Base-by-base conservation (phyloP, 1,140 invertebrate species). In the Macrobrachium rosenbergii region DNA sequence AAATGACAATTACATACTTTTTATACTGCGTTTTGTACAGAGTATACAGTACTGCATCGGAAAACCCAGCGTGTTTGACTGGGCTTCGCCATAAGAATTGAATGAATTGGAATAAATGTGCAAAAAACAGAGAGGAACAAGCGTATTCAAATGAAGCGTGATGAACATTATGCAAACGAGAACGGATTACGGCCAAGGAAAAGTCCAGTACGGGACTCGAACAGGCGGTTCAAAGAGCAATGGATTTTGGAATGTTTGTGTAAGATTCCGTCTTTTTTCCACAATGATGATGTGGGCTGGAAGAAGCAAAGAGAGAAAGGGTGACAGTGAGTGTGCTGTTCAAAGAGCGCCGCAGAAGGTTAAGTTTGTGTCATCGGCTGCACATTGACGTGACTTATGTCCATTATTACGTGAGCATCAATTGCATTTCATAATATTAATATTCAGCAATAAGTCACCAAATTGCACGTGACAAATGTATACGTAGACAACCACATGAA, bases 261-360 rank as follows among this genome's bases (percentile, higher is more conserved):
- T 21, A 5, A 19, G n/a, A 58, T 58, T 77, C 45, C 23, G 14
- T 16, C 59, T 77, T 58, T 21, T 77, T 58, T 77, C 75, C 45
- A 77, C 75, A 58, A 77, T 77, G 75, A 77, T 77, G 45, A 77
- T 28, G 17, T 77, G 75, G 75, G 75, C 75, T 77, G 75, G 6
- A 77, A 77, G 8, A 17, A 23, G 78, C 23, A 64, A 63, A 58
- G 78, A 28, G 16, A 79, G 23, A 58, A 80, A 16, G 60, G 62
- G 16, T 17, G 59, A 80, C 12, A 63, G n/a, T 28, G 76, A 79
- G 8, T 17, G 19, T 14, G 16, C 8, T 21, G 60, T 8, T 10
- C 60, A 21, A 5, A n/a, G 62, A 12, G 58, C 28, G 5, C 7
- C 16, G 21, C 8, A 43, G 23, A 75, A 75, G n/a, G 16, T 75